Percentiles rank a stretch among this genome's conserved stretches.
These are phyloP conservation scores for Apteryx owenii DNA, from an alignment of 2,113 vertebrate genomes.

Conservation along the genomic window DNA sequence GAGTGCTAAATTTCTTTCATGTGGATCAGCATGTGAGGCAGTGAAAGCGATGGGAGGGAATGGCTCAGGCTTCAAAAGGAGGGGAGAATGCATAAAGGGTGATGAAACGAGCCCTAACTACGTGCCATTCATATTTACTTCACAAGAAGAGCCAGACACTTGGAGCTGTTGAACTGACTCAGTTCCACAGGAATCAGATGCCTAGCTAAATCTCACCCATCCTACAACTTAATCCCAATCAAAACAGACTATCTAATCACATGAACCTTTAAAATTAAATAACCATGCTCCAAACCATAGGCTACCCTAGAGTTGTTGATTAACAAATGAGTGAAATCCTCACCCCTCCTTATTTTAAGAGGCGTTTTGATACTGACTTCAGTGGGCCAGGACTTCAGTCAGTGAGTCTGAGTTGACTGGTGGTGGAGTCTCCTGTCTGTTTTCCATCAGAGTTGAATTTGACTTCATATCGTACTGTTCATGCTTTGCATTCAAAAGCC, in stretches of 20 bases:
- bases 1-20: conserved; percentile 1
- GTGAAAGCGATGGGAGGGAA: neutral
- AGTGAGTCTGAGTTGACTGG: neutral
- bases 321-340: neutral
- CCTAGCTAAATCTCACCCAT: neutral
- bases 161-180: neutral
- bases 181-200: neutral
- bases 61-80: conserved; percentile 61
- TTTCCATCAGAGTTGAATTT: neutral
- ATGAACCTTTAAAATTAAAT: neutral
- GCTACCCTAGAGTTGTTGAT: fast-evolving
- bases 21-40: neutral
- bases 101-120: conserved; percentile 39
- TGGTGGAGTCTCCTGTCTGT: neutral
- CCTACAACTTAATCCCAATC: neutral
- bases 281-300: neutral
- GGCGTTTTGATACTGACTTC: neutral
- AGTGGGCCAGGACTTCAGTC: neutral
- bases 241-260: neutral
- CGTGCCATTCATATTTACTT: conserved; percentile 48
- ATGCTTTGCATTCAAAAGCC: neutral
- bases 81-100: neutral
- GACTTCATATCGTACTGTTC: neutral
- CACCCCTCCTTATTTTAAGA: fast-evolving
- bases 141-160: neutral